phyloP scores from a whole-genome alignment of 1,140 invertebrate species.

The Pseudomyrmex cubaensis region DNA sequence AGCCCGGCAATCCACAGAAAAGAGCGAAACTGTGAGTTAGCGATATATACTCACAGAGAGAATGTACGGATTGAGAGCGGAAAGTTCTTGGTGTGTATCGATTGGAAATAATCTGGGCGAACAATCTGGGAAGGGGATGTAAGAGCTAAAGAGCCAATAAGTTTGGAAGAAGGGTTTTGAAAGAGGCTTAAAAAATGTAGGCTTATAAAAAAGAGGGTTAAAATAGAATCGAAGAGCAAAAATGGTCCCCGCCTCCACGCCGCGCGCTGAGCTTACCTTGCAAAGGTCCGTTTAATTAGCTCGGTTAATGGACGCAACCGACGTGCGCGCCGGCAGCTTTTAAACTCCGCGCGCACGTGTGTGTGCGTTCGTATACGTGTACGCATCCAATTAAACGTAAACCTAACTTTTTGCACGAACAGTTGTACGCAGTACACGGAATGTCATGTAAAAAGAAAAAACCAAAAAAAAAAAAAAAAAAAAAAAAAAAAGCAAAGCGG shows the following conservation, averaged over 20 bases:
- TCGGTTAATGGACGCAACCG: constrained; percentile 65
- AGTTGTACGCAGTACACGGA: constrained; percentile 8
- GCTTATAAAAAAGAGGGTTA: constrained; percentile 11
- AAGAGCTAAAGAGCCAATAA: constrained; percentile 21
- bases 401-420: not conserved
- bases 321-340: constrained; percentile 40
- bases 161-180: constrained; percentile 18
- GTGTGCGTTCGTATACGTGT: constrained; percentile 32
- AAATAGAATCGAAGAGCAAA: constrained; percentile 62
- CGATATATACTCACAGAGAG: not conserved
- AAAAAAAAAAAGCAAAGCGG: constrained; percentile 1
- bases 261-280: constrained; percentile 74
- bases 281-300: constrained; percentile 42
- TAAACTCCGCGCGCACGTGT: constrained; percentile 26
- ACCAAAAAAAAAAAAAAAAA: too few species aligned
- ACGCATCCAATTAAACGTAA: constrained; percentile 21
- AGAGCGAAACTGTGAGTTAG: constrained; percentile 9
- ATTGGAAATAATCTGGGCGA: constrained; percentile 28
- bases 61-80: not conserved
- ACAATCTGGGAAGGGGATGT: not conserved
- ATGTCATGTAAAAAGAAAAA: constrained; percentile 8
- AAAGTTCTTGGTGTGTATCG: not conserved
- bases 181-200: constrained; percentile 36
- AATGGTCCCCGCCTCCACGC: constrained; percentile 82
- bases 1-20: not conserved